These are phyloP conservation scores for Leptoclinus maculatus DNA, from an alignment of 2,797 vertebrate species.

Conservation along the genomic window DNA sequence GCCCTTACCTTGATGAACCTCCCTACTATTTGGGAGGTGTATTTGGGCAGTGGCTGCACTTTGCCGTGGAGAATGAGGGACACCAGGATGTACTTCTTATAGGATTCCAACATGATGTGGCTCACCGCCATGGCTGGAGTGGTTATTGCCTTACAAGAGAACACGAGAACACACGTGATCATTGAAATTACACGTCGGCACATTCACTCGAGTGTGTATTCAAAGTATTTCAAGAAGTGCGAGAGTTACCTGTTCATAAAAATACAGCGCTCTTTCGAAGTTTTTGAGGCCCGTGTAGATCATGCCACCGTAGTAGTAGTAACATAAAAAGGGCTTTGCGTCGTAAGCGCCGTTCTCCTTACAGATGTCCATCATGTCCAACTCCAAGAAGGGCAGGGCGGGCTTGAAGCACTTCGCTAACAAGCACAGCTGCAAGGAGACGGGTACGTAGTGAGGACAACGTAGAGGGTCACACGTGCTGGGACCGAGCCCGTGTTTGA, in stretches of 20 bases:
- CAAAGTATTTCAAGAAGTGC: slow-evolving; percentile 33
- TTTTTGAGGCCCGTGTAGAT: slow-evolving; percentile 99
- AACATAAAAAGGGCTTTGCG: slow-evolving; percentile 99
- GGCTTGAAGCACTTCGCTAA: slow-evolving; percentile 99
- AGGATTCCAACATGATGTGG: slow-evolving; percentile 99
- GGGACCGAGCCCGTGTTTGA: background rate
- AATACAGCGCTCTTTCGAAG: slow-evolving; percentile 99
- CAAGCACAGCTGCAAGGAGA: slow-evolving; percentile 91
- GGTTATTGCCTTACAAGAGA: slow-evolving; percentile 91
- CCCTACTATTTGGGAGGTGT: slow-evolving; percentile 98
- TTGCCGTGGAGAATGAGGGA: slow-evolving; percentile 99
- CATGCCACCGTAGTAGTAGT: slow-evolving; percentile 99
- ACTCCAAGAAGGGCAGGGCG: slow-evolving; percentile 94
- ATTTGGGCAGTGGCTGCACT: slow-evolving; percentile 98
- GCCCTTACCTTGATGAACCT: slow-evolving; percentile 97
- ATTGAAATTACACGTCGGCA: background rate
- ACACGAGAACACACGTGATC: background rate
- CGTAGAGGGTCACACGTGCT: background rate
- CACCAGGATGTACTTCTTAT: slow-evolving; percentile 99
- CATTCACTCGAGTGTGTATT: too few species aligned
- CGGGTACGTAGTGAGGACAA: background rate
- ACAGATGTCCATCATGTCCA: slow-evolving; percentile 99
- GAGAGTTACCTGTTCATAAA: slow-evolving; percentile 96
- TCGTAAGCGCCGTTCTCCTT: slow-evolving; percentile 99
- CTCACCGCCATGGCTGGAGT: slow-evolving; percentile 99